These are phyloP conservation scores for Hyperopisus bebe DNA, from an alignment of 2,113 vertebrate genomes.

Conservation along the genomic window DNA sequence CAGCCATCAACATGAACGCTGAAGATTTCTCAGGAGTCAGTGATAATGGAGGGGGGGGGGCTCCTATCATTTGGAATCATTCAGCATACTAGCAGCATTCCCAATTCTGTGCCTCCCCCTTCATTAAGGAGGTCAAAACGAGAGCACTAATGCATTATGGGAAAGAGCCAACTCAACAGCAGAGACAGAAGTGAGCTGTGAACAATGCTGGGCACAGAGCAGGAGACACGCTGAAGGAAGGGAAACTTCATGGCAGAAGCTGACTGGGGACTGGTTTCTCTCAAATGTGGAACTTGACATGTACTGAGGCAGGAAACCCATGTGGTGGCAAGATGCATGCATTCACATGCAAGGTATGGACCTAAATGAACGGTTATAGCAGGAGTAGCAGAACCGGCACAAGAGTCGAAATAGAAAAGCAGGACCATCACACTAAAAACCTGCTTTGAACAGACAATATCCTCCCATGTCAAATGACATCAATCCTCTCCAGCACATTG, in stretches of 20 bases:
- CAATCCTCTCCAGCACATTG: not conserved
- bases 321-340: not conserved
- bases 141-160: not conserved
- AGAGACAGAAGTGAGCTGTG: not conserved
- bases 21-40: not conserved
- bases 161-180: not conserved
- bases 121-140: not conserved
- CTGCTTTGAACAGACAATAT: not conserved
- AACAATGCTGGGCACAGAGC: not conserved
- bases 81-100: not conserved
- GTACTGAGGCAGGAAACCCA: not conserved
- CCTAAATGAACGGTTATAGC: not conserved
- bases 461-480: not conserved
- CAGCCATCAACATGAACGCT: not conserved
- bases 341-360: not conserved
- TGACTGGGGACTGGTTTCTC: not conserved
- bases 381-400: not conserved
- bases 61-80: not conserved
- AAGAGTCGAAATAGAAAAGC: not conserved
- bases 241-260: not conserved
- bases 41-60: too few relatives aligned
- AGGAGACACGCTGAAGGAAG: not conserved
- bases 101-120: not conserved
- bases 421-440: not conserved
- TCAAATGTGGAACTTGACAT: not conserved